These are phyloP conservation scores for Mormyrops attenuatus DNA, from an alignment of 2,797 vertebrate genomes.

Conservation along the genomic window DNA sequence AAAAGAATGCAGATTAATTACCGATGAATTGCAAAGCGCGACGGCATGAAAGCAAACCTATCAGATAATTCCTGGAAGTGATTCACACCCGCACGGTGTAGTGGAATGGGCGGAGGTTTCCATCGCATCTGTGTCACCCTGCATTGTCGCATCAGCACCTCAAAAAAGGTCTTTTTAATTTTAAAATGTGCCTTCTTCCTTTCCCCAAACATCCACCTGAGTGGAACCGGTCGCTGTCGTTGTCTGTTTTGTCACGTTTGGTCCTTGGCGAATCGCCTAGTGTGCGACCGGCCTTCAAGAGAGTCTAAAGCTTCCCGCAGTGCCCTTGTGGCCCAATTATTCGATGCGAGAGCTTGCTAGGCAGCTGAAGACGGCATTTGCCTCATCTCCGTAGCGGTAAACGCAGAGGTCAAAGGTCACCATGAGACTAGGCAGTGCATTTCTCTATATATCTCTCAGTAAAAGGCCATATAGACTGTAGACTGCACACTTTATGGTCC, in stretches of 20 bases:
- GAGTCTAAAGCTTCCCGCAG: not conserved
- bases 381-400: not conserved
- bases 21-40: not conserved
- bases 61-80: not conserved
- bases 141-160: not conserved
- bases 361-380: not conserved
- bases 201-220: not conserved
- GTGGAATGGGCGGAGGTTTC: not conserved
- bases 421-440: not conserved
- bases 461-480: not conserved
- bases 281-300: not conserved
- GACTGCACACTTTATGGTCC: not conserved
- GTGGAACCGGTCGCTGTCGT: not conserved
- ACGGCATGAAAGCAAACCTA: not conserved
- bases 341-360: not conserved
- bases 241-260: not conserved
- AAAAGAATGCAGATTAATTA: not conserved
- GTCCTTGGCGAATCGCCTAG: not conserved
- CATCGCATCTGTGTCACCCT: not conserved
- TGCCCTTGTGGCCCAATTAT: not conserved
- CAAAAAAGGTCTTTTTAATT: not conserved
- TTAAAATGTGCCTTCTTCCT: not conserved
- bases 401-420: constrained; percentile 2
- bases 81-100: not conserved
- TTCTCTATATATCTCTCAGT: not conserved